Percentiles rank a stretch among this genome's conserved stretches.
Evolutionary conservation across 2,888 invertebrate genomes (phyloP).

Genomic region (Heteropelma amictum): DNA sequence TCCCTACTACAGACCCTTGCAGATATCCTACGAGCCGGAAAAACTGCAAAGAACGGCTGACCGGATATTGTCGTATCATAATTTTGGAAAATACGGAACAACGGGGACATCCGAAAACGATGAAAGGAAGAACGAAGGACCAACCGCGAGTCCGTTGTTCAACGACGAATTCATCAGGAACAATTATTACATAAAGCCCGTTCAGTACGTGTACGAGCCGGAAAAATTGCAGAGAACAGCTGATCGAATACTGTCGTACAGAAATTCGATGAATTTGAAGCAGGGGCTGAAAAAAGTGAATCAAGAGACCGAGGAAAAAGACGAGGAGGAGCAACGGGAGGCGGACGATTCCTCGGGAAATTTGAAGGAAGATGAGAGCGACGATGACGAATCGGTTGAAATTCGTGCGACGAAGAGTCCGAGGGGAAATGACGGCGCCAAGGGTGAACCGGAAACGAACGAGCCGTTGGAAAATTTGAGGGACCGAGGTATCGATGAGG

Average conservation of each 20-base stretch:
- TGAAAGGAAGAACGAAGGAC: too few relatives aligned
- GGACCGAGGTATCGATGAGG: background rate
- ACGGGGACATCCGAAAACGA: background rate
- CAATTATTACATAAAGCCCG: conserved; percentile 65
- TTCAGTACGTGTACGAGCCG: conserved; percentile 64
- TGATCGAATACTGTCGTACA: conserved; percentile 30
- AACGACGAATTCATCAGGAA: conserved; percentile 60
- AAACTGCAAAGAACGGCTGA: conserved; percentile 59
- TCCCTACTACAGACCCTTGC: conserved; percentile 69
- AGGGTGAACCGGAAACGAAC: conserved; percentile 17
- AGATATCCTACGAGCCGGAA: conserved; percentile 64
- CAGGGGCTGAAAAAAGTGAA: too few relatives aligned
- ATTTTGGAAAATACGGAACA: background rate
- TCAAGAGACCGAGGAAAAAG: background rate
- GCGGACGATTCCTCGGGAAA: background rate
- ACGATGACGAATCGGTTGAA: background rate
- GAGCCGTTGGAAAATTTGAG: background rate
- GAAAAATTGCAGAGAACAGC: conserved; percentile 58
- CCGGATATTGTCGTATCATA: conserved; percentile 37
- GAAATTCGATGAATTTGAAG: background rate
- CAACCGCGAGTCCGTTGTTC: background rate
- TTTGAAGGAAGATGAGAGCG: background rate
- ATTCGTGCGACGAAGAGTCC: conserved; percentile 1
- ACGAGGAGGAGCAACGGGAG: conserved; percentile 1
- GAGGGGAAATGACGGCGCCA: background rate